Conservation (phyloP, 2,888 invertebrate species). For the Eumerus sabulonum region DNA sequence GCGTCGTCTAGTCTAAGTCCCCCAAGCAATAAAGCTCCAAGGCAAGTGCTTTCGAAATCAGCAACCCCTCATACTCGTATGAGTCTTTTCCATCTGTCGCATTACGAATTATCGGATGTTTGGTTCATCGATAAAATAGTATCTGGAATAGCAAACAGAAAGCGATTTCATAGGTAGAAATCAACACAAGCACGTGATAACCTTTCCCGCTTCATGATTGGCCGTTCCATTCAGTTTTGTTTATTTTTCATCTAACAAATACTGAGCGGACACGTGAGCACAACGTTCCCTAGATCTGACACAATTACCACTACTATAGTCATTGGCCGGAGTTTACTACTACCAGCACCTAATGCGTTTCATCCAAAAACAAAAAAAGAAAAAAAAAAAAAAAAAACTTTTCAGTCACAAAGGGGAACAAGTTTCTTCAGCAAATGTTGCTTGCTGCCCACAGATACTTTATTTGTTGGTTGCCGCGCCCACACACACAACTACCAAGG, state of each 20-base stretch:
- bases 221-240: conserved; percentile 13
- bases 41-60: too few relatives aligned
- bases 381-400: conserved; percentile 36
- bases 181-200: conserved; percentile 40
- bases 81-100: too few relatives aligned
- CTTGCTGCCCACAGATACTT: conserved; percentile 23
- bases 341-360: neutral
- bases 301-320: neutral
- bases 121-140: too few relatives aligned
- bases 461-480: conserved; percentile 13
- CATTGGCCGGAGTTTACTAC: too few relatives aligned
- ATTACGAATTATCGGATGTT: too few relatives aligned
- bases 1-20: too few relatives aligned
- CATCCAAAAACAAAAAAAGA: conserved; percentile 22
- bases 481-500: conserved; percentile 16
- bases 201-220: conserved; percentile 23
- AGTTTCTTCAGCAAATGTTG: conserved; percentile 25
- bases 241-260: conserved; percentile 10
- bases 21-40: too few relatives aligned
- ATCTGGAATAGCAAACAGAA: too few relatives aligned
- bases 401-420: conserved; percentile 31
- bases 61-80: too few relatives aligned
- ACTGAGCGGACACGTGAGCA: conserved; percentile 44
- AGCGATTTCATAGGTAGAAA: conserved; percentile 4
- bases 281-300: neutral